Evolutionary conservation across 1,140 invertebrate genomes (phyloP), one percentile per base, ranked within the genome.

Genomic region (Camponotus floridanus): DNA sequence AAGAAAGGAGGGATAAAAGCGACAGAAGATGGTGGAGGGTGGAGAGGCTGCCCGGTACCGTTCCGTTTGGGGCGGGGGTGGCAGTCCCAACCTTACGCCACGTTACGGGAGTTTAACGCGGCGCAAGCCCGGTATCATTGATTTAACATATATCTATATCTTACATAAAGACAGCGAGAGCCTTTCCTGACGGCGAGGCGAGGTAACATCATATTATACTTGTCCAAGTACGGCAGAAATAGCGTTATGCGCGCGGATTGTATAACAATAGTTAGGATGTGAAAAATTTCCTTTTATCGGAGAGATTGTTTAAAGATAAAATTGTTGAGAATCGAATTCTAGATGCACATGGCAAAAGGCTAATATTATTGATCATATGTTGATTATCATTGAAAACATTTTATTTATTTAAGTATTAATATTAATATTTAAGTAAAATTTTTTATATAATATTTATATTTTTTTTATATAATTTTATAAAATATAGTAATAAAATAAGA

Each of bases 51-150:
- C 76, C 70, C 73, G 89, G 51, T 48, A 74, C 67, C 61, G 76
- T 73, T 78, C 36, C 39, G 31, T 67, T 68, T 26, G 26, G 26
- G 73, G 48, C 13, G 26, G 57, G 65, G 76, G 85, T 85, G 64
- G 26, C 61, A 39, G 79, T 89, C 90, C 73, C 89, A 88, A 91
- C 65, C 76, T 87, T 71, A 76, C 64, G 76, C 57, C 64, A 61
- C 86, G 84, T 78, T 65, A 87, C 76, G 88, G 86, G 88, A 64
- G 84, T 76, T 86, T 87, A 86, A 90, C 76, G 90, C 57, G 85
- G 93, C 94, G 94, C 94, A 94, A 92, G 92, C 94, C 85, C 94
- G 87, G 90, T 91, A 94, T 94, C 94, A 95, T 95, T 95, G 94
- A 95, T 94, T 94, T 94, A 94, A 94, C 92, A 81, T 86, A 87